These are phyloP conservation scores for Synergus gifuensis DNA, from an alignment of 2,888 invertebrate genomes.

Conservation along the genomic window DNA sequence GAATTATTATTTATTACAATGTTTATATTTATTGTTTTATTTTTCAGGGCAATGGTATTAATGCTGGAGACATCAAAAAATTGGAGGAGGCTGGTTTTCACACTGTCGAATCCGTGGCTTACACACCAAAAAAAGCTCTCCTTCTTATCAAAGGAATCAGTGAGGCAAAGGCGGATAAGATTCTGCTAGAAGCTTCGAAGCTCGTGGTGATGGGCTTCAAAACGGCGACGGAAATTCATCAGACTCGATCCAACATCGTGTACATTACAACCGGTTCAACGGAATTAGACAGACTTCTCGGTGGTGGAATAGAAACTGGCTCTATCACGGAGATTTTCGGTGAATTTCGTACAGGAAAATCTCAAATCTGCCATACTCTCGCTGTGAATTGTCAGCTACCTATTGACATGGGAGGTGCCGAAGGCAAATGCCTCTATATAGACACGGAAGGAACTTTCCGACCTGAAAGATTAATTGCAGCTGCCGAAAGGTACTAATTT, in stretches of 20 bases:
- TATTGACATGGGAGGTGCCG: slow-evolving; percentile 98
- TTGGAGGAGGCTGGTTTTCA: slow-evolving; percentile 95
- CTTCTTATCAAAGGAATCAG: slow-evolving; percentile 96
- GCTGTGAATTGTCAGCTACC: slow-evolving; percentile 99
- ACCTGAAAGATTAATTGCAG: slow-evolving; percentile 94
- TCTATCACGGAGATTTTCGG: slow-evolving; percentile 99
- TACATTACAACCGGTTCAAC: slow-evolving; percentile 96
- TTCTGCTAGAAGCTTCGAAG: slow-evolving; percentile 93
- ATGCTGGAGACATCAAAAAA: slow-evolving; percentile 93
- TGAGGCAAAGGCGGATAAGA: slow-evolving; percentile 98
- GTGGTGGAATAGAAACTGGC: slow-evolving; percentile 98
- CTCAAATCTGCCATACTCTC: slow-evolving; percentile 96
- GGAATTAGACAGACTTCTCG: slow-evolving; percentile 93
- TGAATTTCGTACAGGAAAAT: slow-evolving; percentile 98
- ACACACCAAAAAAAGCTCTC: slow-evolving; percentile 94
- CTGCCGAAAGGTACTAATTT: slow-evolving; percentile 88
- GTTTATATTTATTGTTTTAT: slow-evolving; percentile 15
- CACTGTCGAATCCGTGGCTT: slow-evolving; percentile 97
- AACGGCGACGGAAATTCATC: slow-evolving; percentile 97
- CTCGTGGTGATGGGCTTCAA: slow-evolving; percentile 98
- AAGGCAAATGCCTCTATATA: slow-evolving; percentile 98
- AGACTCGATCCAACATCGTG: slow-evolving; percentile 96
- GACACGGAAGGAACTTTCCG: slow-evolving; percentile 99
- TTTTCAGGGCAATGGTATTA: slow-evolving; percentile 92
- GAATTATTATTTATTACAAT: too few species aligned